A percentile compares a stretch with the other conserved stretches of the same genome.
Evolutionary conservation across 2,113 vertebrate genomes (phyloP).

Genomic region (Myocastor coypus): DNA sequence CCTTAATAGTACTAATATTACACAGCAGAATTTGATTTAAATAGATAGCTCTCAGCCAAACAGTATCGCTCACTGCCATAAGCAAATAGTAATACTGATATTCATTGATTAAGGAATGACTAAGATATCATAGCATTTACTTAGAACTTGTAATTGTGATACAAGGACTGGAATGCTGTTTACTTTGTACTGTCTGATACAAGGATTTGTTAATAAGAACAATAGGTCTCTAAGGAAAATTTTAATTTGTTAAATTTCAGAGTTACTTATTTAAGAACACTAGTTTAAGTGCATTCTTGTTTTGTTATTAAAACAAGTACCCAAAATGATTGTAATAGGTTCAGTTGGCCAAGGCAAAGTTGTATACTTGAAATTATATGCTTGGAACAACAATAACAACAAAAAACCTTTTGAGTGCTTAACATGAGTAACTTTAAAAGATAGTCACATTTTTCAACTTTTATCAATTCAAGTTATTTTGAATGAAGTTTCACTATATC

Average conservation of each 20-base stretch:
- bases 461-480: no score
- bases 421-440: neutral
- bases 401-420: neutral
- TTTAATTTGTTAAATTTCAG: constrained; percentile 24
- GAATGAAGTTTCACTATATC: no score
- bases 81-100: neutral
- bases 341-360: neutral
- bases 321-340: no score
- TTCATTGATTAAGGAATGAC: constrained; percentile 45
- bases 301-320: no score
- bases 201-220: constrained; percentile 55
- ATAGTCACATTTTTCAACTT: no score
- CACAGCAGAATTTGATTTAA: constrained; percentile 49
- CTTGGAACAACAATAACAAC: no score
- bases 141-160: constrained; percentile 46
- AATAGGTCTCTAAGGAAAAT: constrained; percentile 45
- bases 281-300: no score
- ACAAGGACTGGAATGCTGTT: constrained; percentile 44
- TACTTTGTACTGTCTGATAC: constrained; percentile 50
- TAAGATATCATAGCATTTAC: neutral
- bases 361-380: no score
- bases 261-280: constrained; percentile 29
- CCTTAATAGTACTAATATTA: constrained; percentile 64
- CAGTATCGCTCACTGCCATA: neutral
- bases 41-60: constrained; percentile 58